Evolutionary conservation across 2,888 invertebrate species (phyloP).

Genomic region (Metellina segmentata): DNA sequence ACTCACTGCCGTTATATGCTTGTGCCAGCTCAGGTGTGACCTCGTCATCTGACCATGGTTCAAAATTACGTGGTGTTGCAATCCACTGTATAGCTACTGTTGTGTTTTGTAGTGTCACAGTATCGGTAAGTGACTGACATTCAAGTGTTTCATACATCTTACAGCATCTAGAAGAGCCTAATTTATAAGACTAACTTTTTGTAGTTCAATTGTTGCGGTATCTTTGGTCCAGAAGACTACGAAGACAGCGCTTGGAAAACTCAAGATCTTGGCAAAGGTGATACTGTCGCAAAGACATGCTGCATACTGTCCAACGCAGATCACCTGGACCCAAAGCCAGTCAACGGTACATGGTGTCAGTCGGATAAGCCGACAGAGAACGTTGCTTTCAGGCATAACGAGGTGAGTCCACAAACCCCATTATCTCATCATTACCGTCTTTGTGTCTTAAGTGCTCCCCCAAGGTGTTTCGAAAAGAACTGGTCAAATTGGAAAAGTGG

Average conservation of each 20-base stretch:
- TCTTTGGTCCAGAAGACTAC: conserved; percentile 69
- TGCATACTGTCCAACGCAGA: conserved; percentile 66
- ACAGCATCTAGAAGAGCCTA: too few species aligned
- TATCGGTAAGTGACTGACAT: too few species aligned
- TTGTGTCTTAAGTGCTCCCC: background rate
- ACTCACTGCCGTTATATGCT: too few species aligned
- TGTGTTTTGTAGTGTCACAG: too few species aligned
- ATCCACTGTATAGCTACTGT: too few species aligned
- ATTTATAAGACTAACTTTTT: background rate
- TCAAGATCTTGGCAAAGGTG: conserved; percentile 70
- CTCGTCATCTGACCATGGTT: too few species aligned
- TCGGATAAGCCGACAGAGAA: conserved; percentile 59
- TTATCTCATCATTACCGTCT: background rate
- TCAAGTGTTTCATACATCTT: too few species aligned
- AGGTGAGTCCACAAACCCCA: conserved; percentile 19
- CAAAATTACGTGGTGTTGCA: too few species aligned
- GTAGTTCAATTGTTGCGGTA: conserved; percentile 75
- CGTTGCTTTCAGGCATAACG: conserved; percentile 45
- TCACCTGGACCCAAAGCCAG: conserved; percentile 68
- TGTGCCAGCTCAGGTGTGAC: too few species aligned
- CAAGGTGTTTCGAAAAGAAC: background rate
- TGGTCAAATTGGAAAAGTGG: background rate
- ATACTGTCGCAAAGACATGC: conserved; percentile 65
- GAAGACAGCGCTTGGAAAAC: conserved; percentile 62
- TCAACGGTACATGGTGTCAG: conserved; percentile 68